These are phyloP conservation scores for Phoenicopterus ruber DNA, from an alignment of 2,113 vertebrate genomes.

Conservation along the genomic window DNA sequence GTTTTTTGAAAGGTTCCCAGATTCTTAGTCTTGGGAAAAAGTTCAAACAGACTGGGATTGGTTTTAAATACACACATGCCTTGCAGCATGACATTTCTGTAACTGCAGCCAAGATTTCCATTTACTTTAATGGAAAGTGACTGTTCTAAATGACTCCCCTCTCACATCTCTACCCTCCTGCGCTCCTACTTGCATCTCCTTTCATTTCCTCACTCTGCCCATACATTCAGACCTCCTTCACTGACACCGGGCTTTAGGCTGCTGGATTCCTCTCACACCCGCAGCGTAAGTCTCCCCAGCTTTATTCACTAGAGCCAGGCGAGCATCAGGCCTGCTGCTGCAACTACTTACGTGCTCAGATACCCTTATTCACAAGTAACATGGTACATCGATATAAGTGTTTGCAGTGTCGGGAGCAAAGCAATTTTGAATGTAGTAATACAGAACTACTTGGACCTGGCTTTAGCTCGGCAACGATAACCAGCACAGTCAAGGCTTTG, in stretches of 20 bases:
- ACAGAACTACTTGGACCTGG: not conserved
- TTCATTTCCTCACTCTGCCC: not conserved
- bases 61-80: not conserved
- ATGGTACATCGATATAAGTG: not conserved
- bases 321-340: not conserved
- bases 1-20: not conserved
- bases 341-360: fast-evolving
- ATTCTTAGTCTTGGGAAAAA: not conserved
- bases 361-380: not conserved
- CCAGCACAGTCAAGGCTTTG: not conserved
- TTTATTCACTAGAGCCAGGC: not conserved
- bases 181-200: not conserved
- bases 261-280: not conserved
- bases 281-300: not conserved
- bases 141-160: not conserved
- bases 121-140: not conserved
- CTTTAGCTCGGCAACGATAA: not conserved
- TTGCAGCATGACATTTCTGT: not conserved
- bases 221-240: not conserved
- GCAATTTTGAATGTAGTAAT: not conserved
- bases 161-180: not conserved
- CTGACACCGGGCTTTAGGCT: not conserved
- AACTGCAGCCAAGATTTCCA: not conserved
- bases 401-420: not conserved
- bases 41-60: not conserved